phyloP scores from a whole-genome alignment of 1,140 invertebrate species.

The Bilobella aurantiaca region DNA sequence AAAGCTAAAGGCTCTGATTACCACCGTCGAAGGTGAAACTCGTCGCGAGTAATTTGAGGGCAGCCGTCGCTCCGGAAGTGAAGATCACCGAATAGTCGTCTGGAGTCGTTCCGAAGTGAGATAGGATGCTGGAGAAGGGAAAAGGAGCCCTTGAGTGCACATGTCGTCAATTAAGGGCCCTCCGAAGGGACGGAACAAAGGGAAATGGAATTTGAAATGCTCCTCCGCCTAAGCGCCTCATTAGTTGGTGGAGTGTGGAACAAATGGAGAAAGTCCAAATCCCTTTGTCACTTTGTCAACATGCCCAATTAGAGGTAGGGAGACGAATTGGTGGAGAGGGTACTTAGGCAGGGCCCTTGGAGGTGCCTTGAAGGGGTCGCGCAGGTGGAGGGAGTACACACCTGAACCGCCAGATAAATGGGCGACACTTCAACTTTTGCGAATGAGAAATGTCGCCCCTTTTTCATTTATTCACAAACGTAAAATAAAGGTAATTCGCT shows the following conservation, averaged over 20 bases:
- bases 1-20: slow-evolving; percentile 12
- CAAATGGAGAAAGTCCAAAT: slow-evolving; percentile 1
- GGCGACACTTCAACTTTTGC: no score
- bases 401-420: no score
- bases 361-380: background rate
- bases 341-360: no score
- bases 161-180: background rate
- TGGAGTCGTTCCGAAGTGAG: slow-evolving; percentile 68
- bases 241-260: no score
- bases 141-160: background rate
- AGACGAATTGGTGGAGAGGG: slow-evolving; percentile 14
- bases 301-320: background rate
- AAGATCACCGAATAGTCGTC: slow-evolving; percentile 81
- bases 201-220: background rate
- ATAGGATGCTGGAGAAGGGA: slow-evolving; percentile 55
- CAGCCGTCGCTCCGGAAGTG: slow-evolving; percentile 74
- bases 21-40: slow-evolving; percentile 43
- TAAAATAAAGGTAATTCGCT: background rate
- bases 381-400: no score
- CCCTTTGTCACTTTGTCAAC: slow-evolving; percentile 2
- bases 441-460: no score
- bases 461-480: no score
- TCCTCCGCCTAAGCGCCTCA: no score
- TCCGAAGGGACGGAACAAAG: background rate
- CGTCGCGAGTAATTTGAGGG: slow-evolving; percentile 73